Base-by-base conservation (phyloP, 1,140 invertebrate genomes). In the Cyclina sinensis region DNA sequence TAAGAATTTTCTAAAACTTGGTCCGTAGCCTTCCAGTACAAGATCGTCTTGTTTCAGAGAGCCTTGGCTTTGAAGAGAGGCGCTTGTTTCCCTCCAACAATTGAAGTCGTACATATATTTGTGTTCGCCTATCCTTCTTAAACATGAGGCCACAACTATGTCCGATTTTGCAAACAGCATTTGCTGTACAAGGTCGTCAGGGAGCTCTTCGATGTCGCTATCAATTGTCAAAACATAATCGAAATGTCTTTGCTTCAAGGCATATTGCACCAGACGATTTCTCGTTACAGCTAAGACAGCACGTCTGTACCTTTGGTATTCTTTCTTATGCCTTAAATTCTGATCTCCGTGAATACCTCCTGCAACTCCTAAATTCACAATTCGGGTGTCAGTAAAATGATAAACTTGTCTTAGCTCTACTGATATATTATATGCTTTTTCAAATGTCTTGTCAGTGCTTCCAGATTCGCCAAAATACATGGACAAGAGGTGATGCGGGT, bases 161-260 rank as follows among this genome's bases (percentile, higher is more conserved):
- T 93, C 92, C n/a, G 90, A 91, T 1, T 93, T 78, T 30, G 93
- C 90, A 32, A 88, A 93, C 1, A 95, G 54, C 27, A 95, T 70
- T 54, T 93, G 92, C 82, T 95, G 89, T 24, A 95, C 89, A 14
- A 94, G 85, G 80, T 95, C 91, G n/a, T 48, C 5, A 0, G 93
- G 94, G 35, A 93, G 59, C 16, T 78, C 82, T 11, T 73, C 65
- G 1, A 95, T 80, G 89, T 95, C 94, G 62, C 90, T 91, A 73
- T 95, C 94, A 27, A 94, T 91, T 94, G 94, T 94, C n/a, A 95
- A 43, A 1, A 92, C 93, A 90, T 92, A 94, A 21, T 93, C 90
- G 24, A 91, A 57, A 16, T 39, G 32, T 65, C 68, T 43, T 35
- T 94, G 78, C 18, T 86, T 89, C 24, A 43, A 37, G 24, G 48